Evolutionary conservation across 2,113 vertebrate species (phyloP).

Genomic region (Anhinga anhinga): DNA sequence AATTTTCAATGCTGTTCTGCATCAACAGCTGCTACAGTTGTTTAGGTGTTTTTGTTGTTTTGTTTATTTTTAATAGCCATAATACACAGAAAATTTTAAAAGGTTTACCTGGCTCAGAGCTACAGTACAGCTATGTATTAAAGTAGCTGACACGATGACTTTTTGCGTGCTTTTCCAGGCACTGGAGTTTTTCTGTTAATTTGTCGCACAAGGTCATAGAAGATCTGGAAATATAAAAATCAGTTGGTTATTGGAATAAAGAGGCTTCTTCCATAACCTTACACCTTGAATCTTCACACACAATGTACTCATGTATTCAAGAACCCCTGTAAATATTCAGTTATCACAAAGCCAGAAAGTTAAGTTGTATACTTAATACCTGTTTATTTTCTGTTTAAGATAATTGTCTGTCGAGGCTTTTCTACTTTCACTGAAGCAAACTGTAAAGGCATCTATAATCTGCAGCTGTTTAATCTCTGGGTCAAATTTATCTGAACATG

Average conservation of each 20-base stretch:
- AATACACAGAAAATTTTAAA: neutral
- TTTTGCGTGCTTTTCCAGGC: slow-evolving; percentile 89
- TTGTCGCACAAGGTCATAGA: slow-evolving; percentile 94
- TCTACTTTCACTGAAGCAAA: neutral
- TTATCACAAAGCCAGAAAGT: neutral
- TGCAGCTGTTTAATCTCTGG: neutral
- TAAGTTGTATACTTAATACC: neutral
- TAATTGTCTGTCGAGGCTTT: neutral
- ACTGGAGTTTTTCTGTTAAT: slow-evolving; percentile 95
- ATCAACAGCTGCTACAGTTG: neutral
- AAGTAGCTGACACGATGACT: slow-evolving; percentile 90
- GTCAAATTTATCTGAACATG: neutral
- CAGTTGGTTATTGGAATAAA: neutral
- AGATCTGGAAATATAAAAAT: slow-evolving; percentile 79
- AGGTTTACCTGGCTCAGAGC: slow-evolving; percentile 87
- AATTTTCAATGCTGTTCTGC: neutral
- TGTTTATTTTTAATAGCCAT: neutral
- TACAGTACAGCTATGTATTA: slow-evolving; percentile 86
- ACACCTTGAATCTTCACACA: neutral
- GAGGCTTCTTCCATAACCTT: neutral
- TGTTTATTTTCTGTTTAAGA: neutral
- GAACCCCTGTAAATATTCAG: neutral
- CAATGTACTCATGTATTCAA: neutral
- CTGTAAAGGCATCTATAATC: neutral
- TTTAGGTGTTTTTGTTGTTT: neutral